Conservation (phyloP, 2,888 invertebrate species). For the Tiliacea aurago region DNA sequence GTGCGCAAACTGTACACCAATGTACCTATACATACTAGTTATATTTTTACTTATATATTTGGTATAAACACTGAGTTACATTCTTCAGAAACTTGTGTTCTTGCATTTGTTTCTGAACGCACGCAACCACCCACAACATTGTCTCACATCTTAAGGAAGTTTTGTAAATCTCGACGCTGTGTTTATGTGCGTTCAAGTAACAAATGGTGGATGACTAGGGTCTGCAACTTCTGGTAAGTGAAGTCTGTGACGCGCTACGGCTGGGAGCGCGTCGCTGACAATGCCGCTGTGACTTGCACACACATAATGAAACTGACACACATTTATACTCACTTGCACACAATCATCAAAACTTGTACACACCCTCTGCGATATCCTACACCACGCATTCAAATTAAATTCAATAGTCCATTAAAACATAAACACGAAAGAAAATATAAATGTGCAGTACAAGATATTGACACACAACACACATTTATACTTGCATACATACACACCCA, state of each 20-base stretch:
- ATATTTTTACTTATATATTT: conserved; percentile 35
- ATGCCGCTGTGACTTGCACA: background rate
- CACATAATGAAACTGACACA: background rate
- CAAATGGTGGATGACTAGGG: background rate
- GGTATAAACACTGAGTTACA: background rate
- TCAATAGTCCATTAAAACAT: background rate
- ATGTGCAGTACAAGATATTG: background rate
- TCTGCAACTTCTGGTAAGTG: background rate
- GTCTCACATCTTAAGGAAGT: background rate
- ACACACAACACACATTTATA: background rate
- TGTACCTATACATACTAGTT: conserved; percentile 48
- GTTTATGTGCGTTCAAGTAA: background rate
- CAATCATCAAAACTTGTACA: background rate
- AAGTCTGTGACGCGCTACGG: conserved; percentile 40
- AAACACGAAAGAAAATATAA: background rate
- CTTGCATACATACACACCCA: background rate
- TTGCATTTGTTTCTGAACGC: background rate
- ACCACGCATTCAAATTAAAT: background rate
- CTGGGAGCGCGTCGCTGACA: conserved; percentile 46
- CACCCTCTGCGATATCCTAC: background rate
- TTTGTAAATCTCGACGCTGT: background rate
- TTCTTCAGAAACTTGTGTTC: conserved; percentile 1
- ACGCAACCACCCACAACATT: background rate
- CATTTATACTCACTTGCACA: background rate
- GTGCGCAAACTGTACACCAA: conserved; percentile 33